Conservation (phyloP, 1,140 invertebrate genomes). For the Ectropis grisescens region DNA sequence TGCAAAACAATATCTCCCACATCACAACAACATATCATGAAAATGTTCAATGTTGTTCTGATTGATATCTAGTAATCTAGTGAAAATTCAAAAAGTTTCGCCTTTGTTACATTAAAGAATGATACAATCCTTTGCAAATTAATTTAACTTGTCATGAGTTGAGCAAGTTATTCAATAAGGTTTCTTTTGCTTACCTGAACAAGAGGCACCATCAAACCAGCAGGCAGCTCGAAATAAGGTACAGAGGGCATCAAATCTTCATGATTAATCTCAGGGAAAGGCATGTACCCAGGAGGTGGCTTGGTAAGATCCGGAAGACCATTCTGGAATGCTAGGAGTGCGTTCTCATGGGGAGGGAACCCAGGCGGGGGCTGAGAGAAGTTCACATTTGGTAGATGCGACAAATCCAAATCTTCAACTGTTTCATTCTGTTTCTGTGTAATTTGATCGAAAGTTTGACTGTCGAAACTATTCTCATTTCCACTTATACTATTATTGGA, state of each 20-base stretch:
- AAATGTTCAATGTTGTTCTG: too few species aligned
- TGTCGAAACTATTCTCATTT: conserved; percentile 60
- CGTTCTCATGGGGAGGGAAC: conserved; percentile 51
- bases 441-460: conserved; percentile 58
- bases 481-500: conserved; percentile 59
- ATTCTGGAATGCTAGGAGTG: conserved; percentile 58
- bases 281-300: conserved; percentile 85
- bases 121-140: too few species aligned
- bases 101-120: too few species aligned
- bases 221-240: conserved; percentile 96
- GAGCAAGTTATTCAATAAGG: too few species aligned
- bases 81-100: too few species aligned
- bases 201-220: conserved; percentile 94
- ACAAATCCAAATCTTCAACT: conserved; percentile 42
- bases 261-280: conserved; percentile 63
- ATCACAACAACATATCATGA: too few species aligned
- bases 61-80: too few species aligned
- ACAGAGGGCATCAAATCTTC: conserved; percentile 90
- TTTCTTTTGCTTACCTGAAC: conserved; percentile 90
- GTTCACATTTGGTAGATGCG: conserved; percentile 54
- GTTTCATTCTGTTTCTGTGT: conserved; percentile 32
- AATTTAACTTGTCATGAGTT: too few species aligned
- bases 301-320: conserved; percentile 85
- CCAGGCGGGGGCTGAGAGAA: conserved; percentile 73
- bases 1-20: too few species aligned